These are phyloP conservation scores for Phyllotis vaccarum DNA, from an alignment of 2,797 vertebrate species.

Conservation along the genomic window DNA sequence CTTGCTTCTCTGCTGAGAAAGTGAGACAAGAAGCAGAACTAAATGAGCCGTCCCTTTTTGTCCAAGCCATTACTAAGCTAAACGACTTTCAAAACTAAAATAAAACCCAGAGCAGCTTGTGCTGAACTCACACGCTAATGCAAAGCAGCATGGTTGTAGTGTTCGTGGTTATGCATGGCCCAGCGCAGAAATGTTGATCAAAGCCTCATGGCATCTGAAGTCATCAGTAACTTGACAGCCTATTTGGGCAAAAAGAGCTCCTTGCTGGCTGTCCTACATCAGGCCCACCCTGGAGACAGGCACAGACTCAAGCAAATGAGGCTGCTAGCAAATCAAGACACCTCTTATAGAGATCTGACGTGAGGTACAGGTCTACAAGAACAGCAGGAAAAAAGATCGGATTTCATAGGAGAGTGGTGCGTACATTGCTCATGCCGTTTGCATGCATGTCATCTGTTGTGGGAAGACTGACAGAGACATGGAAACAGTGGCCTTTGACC, in stretches of 20 bases:
- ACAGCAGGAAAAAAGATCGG: neutral
- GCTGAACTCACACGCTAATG: conserved; percentile 86
- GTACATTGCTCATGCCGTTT: neutral
- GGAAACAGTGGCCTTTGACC: neutral
- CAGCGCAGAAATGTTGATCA: conserved; percentile 87
- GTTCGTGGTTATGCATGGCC: conserved; percentile 85
- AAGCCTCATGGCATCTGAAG: conserved; percentile 88
- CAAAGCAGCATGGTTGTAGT: conserved; percentile 87
- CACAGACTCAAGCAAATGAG: conserved; percentile 79
- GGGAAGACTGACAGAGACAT: neutral
- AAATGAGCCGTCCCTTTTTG: conserved; percentile 84
- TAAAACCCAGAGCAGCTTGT: conserved; percentile 75
- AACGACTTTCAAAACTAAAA: conserved; percentile 78
- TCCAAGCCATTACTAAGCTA: conserved; percentile 83
- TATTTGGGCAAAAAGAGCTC: conserved; percentile 83
- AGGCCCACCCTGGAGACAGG: conserved; percentile 84
- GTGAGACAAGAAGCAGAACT: conserved; percentile 79
- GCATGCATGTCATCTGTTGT: neutral
- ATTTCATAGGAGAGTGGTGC: neutral
- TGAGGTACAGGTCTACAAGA: neutral
- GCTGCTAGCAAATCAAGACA: conserved; percentile 77
- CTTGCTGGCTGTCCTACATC: conserved; percentile 82
- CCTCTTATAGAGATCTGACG: conserved; percentile 69
- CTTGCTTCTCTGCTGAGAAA: conserved; percentile 74
- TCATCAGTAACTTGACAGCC: conserved; percentile 87